Conservation (phyloP, 2,797 vertebrate species). For the Hippocampus kuda region DNA sequence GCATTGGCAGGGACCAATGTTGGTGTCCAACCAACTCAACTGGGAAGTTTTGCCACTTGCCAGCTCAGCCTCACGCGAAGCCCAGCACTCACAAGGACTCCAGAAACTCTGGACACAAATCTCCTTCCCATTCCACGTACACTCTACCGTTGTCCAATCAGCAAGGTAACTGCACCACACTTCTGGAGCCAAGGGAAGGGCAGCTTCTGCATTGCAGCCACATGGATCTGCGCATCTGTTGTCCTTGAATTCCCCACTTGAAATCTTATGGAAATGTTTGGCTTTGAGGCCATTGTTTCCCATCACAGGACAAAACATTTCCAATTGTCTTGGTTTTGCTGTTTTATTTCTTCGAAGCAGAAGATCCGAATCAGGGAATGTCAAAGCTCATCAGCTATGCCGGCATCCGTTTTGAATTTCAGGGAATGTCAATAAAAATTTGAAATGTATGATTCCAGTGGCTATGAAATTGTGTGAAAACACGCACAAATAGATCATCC, state of each 20-base stretch:
- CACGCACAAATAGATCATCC: constrained; percentile 11
- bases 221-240: neutral
- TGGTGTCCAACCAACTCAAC: constrained; percentile 90
- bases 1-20: constrained; percentile 83
- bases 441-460: neutral
- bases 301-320: constrained; percentile 14
- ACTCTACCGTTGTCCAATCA: constrained; percentile 89
- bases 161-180: constrained; percentile 76
- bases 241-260: neutral
- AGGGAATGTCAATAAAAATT: neutral
- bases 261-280: neutral
- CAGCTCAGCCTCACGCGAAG: constrained; percentile 56
- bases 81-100: constrained; percentile 47
- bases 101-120: constrained; percentile 32
- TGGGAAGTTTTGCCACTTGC: constrained; percentile 90
- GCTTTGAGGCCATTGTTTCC: neutral
- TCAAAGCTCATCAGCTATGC: constrained; percentile 15
- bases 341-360: neutral
- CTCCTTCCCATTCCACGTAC: constrained; percentile 77
- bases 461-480: neutral
- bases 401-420: constrained; percentile 35
- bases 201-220: neutral
- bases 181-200: neutral
- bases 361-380: constrained; percentile 30
- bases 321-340: constrained; percentile 14